Evolutionary conservation across 2,797 vertebrate genomes (phyloP), one percentile per base, ranked within the genome.

Genomic region (Anableps anableps): DNA sequence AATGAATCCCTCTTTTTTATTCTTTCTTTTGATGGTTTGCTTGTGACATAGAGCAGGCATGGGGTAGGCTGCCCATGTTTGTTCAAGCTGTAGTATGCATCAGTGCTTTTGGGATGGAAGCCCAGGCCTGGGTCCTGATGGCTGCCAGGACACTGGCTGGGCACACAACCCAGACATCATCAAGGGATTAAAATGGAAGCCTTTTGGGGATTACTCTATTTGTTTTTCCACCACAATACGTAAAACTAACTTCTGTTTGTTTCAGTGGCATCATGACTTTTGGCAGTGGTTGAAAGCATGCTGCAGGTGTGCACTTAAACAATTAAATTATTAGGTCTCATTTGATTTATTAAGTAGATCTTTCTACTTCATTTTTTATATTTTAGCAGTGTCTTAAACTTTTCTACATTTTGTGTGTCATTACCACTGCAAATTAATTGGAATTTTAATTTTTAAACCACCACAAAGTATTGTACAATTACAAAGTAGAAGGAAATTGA

Each of bases 131-230:
- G 81, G 84, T 82, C 87, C 86, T 41, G 84, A 80, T 79, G 84
- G 76, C 89, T 89, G 92, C 92, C 93, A 93, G 90, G 91, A 83
- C 85, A 76, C 89, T 86, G 89, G 87, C 91, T 83, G 90, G 92
- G 89, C 86, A 73, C 86, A 79, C 80, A 77, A 91, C 85, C 90
- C 89, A 92, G 90, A 92, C 90, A 88, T 86, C 92, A 92, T 93
- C 92, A 83, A 84, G 88, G 88, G 91, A 92, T 94, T 91, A 91
- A 91, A 92, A 92, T 85, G 86, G 92, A 80, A 88, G 87, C 88
- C 84, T 88, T 89, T 87, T 47, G 90, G 85, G 86, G 84, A 90
- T 93, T 89, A 89, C 82, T 84, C 50, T 72, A 74, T 89, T 90
- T 89, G 75, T 88, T 89, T 88, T 85, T 87, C 79, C 75, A 82